phyloP scores from a whole-genome alignment of 2,888 invertebrate genomes.

The Macaria notata region DNA sequence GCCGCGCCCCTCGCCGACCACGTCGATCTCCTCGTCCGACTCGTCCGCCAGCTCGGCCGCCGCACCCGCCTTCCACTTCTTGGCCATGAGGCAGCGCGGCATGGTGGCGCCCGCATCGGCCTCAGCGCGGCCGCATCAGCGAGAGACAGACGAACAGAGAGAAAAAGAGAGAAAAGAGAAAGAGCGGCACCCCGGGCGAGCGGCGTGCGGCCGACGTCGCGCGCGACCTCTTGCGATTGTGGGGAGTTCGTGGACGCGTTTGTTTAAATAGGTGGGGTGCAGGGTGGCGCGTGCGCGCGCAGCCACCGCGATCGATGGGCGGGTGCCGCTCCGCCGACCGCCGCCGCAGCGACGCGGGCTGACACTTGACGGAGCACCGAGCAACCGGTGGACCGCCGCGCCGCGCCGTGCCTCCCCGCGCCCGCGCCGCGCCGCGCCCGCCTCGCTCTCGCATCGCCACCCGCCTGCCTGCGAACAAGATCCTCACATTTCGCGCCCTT shows the following conservation, averaged over 20 bases:
- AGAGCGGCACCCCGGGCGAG: conserved; percentile 81
- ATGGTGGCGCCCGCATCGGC: conserved; percentile 85
- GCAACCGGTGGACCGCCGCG: conserved; percentile 65
- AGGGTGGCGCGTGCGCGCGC: conserved; percentile 67
- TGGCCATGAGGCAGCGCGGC: conserved; percentile 98
- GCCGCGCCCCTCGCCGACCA: conserved; percentile 89
- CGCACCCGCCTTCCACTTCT: conserved; percentile 93
- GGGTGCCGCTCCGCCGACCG: conserved; percentile 46
- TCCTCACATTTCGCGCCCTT: conserved; percentile 11
- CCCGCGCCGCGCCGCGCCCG: not conserved
- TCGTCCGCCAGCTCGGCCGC: conserved; percentile 83
- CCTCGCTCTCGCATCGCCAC: not conserved
- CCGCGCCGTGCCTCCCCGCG: conserved; percentile 29
- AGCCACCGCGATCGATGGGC: conserved; percentile 68
- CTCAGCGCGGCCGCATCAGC: conserved; percentile 79
- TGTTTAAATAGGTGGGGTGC: conserved; percentile 71
- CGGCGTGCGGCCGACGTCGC: conserved; percentile 73
- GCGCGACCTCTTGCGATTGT: conserved; percentile 83
- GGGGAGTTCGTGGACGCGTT: conserved; percentile 64
- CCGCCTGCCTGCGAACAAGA: too few species aligned
- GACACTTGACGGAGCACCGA: conserved; percentile 61
- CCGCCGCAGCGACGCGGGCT: conserved; percentile 63
- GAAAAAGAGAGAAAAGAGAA: conserved; percentile 78
- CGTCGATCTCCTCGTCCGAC: conserved; percentile 92
- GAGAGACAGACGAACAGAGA: conserved; percentile 80